Percentiles rank a stretch among this genome's conserved stretches.
These are phyloP conservation scores for Drosophila cognata DNA, from an alignment of 2,888 invertebrate genomes.

Conservation along the genomic window DNA sequence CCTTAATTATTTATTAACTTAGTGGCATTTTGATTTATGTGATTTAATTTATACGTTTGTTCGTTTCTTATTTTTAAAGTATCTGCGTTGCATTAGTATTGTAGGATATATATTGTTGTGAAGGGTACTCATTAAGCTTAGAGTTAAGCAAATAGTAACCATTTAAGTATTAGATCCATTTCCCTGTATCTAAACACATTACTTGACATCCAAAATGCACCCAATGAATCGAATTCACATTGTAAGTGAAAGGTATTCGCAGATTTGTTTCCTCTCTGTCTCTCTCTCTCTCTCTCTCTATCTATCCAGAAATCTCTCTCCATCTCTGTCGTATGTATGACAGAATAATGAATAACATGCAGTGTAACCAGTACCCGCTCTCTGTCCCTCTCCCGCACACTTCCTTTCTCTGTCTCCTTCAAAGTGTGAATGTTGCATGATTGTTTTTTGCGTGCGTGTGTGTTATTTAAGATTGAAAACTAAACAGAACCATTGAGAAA, in stretches of 20 bases:
- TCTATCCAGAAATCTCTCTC: neutral
- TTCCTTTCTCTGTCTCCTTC: neutral
- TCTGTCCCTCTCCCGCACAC: neutral
- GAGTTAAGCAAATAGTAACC: neutral
- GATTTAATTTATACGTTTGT: constrained; percentile 38
- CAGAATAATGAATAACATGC: neutral
- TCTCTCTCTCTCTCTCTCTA: neutral
- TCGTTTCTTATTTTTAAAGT: constrained; percentile 7
- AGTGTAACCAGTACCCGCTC: neutral
- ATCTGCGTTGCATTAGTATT: neutral
- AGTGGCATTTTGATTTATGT: constrained; percentile 42
- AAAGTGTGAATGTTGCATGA: neutral
- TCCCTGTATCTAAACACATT: neutral
- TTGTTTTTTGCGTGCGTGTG: constrained; percentile 14
- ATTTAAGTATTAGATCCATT: constrained; percentile 4
- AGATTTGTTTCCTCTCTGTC: neutral
- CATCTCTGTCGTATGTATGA: neutral
- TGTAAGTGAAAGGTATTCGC: neutral
- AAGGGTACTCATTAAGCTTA: neutral
- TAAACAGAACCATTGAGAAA: constrained; percentile 50
- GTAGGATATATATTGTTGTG: neutral
- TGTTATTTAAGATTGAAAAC: constrained; percentile 12
- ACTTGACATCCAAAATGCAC: neutral
- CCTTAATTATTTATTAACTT: constrained; percentile 19
- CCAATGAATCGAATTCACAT: neutral